Evolutionary conservation across 2,888 invertebrate genomes (phyloP).

Genomic region (Allacma fusca): DNA sequence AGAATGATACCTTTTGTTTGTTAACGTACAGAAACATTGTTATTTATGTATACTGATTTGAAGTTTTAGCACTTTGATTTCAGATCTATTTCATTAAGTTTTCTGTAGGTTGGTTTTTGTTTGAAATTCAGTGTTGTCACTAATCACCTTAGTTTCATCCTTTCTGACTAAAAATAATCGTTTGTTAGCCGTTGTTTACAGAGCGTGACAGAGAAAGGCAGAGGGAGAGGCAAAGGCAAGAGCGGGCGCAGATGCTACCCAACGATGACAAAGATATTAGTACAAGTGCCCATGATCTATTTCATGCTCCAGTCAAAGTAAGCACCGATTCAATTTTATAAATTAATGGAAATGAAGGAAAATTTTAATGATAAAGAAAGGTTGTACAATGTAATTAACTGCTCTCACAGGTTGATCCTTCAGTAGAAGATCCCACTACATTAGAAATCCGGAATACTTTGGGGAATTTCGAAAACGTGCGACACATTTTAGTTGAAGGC

Average conservation of each 20-base stretch:
- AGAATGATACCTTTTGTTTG: no score
- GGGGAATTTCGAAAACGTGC: constrained; percentile 60
- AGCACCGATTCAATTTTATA: background rate
- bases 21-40: no score
- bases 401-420: constrained; percentile 57
- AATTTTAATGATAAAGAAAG: background rate
- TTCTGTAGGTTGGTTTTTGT: background rate
- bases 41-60: no score
- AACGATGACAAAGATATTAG: constrained; percentile 61
- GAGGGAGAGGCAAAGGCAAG: constrained; percentile 61
- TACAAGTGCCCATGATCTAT: constrained; percentile 60
- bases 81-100: background rate
- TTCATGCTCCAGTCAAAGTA: constrained; percentile 61
- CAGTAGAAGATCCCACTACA: constrained; percentile 60
- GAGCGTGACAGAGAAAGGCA: constrained; percentile 61
- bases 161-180: constrained; percentile 31
- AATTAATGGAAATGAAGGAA: background rate
- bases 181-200: constrained; percentile 38
- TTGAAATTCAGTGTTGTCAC: background rate
- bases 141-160: background rate
- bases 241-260: constrained; percentile 61
- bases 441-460: constrained; percentile 61
- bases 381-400: no score
- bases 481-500: constrained; percentile 60
- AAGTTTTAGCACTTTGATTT: no score